Percentiles rank a stretch among this genome's conserved stretches.
phyloP scores from a whole-genome alignment of 2,797 vertebrate species.

The Spinibarbus caldwelli region DNA sequence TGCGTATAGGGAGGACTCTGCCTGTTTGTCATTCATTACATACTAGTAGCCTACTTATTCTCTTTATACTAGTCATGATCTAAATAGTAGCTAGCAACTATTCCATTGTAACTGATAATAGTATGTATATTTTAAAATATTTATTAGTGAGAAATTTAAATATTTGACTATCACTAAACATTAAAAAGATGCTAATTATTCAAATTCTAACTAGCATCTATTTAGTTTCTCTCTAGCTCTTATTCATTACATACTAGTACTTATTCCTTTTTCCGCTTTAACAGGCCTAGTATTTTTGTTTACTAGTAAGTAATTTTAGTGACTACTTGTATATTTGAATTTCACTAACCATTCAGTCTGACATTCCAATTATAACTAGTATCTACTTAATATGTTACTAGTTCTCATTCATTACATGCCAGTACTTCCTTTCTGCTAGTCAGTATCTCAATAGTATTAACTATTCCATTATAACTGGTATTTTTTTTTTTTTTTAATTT shows the following conservation, averaged over 20 bases:
- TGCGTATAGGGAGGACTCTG: too few species aligned
- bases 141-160: neutral
- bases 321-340: neutral
- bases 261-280: neutral
- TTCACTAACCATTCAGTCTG: too few species aligned
- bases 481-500: neutral
- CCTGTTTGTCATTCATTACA: too few species aligned
- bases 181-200: neutral
- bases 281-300: neutral
- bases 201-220: neutral
- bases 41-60: too few species aligned
- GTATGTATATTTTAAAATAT: neutral
- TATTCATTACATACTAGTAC: neutral
- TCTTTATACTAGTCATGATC: neutral
- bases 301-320: neutral
- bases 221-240: too few species aligned
- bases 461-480: too few species aligned
- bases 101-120: neutral
- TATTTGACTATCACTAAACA: neutral
- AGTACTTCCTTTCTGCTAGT: too few species aligned
- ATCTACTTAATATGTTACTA: too few species aligned
- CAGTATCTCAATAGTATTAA: too few species aligned
- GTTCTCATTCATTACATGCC: too few species aligned
- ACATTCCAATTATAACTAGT: too few species aligned
- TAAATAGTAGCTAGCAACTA: too few species aligned